These are phyloP conservation scores for Synanthedon tipuliformis DNA, from an alignment of 2,888 invertebrate genomes.

Conservation along the genomic window DNA sequence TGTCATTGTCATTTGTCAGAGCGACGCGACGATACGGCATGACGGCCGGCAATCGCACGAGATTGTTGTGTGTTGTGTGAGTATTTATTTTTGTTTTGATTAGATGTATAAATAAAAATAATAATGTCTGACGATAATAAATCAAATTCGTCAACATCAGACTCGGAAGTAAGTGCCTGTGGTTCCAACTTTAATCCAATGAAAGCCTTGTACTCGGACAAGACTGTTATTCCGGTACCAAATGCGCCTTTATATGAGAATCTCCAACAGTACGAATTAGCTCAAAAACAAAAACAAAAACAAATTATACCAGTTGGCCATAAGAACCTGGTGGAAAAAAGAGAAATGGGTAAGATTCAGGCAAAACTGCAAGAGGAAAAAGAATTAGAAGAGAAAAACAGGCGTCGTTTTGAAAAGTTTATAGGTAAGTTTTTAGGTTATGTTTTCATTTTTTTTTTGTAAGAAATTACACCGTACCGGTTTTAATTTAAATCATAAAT, in stretches of 20 bases:
- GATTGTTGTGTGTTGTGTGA: background rate
- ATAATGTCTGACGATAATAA: constrained; percentile 34
- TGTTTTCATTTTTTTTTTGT: constrained; percentile 15
- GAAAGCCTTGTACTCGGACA: constrained; percentile 74
- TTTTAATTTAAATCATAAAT: too few species aligned
- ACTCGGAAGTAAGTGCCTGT: constrained; percentile 48
- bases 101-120: background rate
- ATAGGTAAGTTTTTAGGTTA: constrained; percentile 55
- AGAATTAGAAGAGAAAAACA: constrained; percentile 42
- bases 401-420: constrained; percentile 47
- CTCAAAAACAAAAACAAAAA: constrained; percentile 18
- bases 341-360: constrained; percentile 39
- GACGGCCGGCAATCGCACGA: constrained; percentile 1
- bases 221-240: constrained; percentile 63
- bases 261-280: constrained; percentile 68
- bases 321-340: constrained; percentile 29
- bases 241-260: constrained; percentile 77
- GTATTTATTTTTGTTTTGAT: background rate
- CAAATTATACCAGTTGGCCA: constrained; percentile 36
- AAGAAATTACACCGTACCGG: too few species aligned
- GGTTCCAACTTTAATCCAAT: constrained; percentile 75
- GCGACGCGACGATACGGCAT: too few species aligned
- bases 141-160: constrained; percentile 49
- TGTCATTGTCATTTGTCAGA: background rate
- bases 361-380: constrained; percentile 27